Conservation (phyloP, 2,888 invertebrate species). For the Ochlodes sylvanus region DNA sequence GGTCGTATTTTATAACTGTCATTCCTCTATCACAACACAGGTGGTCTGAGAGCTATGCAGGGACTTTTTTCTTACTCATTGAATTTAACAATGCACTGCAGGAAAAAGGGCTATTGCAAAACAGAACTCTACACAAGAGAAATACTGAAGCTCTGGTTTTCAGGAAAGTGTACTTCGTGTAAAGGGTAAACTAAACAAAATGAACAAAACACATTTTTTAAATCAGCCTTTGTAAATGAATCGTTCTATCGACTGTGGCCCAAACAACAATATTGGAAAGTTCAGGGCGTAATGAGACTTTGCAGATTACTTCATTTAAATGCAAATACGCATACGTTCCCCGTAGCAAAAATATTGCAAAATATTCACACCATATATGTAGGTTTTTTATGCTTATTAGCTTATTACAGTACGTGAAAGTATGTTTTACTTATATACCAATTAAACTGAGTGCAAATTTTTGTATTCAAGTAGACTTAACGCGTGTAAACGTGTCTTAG, state of each 20-base stretch:
- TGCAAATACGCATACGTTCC: constrained; percentile 12
- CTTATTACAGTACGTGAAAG: constrained; percentile 22
- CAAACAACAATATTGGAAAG: constrained; percentile 12
- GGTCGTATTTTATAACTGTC: too few relatives aligned
- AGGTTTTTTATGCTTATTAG: constrained; percentile 23
- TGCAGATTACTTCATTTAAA: constrained; percentile 20
- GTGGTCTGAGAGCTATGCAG: too few relatives aligned
- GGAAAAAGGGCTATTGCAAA: too few relatives aligned
- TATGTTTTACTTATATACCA: constrained; percentile 13
- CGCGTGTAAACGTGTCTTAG: too few relatives aligned
- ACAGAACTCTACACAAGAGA: too few relatives aligned
- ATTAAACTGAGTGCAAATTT: constrained; percentile 24
- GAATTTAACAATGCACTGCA: too few relatives aligned
- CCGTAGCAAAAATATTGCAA: constrained; percentile 24
- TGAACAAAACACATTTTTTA: too few relatives aligned
- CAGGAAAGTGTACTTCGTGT: too few relatives aligned
- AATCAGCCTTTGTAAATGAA: background rate
- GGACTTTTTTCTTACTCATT: too few relatives aligned
- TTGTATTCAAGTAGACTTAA: background rate
- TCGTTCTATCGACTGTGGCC: background rate
- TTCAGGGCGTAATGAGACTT: background rate
- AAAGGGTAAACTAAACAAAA: too few relatives aligned
- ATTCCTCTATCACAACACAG: too few relatives aligned
- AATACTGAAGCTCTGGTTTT: too few relatives aligned
- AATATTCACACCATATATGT: constrained; percentile 9